Evolutionary conservation across 2,113 vertebrate species (phyloP).

Genomic region (Fukomys damarensis): DNA sequence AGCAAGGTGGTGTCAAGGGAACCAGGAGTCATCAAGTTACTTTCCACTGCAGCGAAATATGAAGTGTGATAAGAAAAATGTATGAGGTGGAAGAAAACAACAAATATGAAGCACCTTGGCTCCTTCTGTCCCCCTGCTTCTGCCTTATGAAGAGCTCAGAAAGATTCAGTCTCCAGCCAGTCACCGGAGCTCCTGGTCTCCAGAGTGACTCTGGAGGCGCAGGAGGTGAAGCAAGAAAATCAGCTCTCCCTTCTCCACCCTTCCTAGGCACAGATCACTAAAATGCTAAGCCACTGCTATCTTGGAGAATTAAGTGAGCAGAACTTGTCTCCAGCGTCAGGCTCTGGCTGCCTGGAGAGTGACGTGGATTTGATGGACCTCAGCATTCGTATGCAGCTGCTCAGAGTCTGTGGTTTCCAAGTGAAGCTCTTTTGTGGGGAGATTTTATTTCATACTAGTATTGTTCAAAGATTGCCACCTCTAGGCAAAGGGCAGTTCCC

Average conservation of each 20-base stretch:
- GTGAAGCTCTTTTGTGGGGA: background rate
- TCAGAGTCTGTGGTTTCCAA: no score
- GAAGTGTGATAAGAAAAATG: conserved; percentile 71
- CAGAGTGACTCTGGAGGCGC: conserved; percentile 38
- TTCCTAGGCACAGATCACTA: background rate
- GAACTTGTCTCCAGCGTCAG: rapidly evolving
- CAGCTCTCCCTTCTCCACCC: background rate
- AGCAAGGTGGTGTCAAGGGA: conserved; percentile 63
- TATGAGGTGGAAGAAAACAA: conserved; percentile 12
- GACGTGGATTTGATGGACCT: rapidly evolving
- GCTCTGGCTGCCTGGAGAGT: no score
- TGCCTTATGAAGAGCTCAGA: conserved; percentile 4
- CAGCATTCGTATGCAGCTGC: rapidly evolving
- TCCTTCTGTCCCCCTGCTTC: conserved; percentile 41
- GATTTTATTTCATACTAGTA: background rate
- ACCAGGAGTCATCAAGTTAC: conserved; percentile 73
- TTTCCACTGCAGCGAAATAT: conserved; percentile 74
- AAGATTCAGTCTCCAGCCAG: conserved; percentile 50
- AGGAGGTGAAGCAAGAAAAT: rapidly evolving
- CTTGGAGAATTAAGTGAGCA: background rate
- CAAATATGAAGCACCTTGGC: conserved; percentile 39
- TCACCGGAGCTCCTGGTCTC: conserved; percentile 2
- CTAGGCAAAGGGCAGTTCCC: background rate
- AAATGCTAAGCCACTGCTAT: background rate
- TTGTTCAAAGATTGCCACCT: background rate